These are phyloP conservation scores for Julus scandinavius DNA, from an alignment of 2,888 invertebrate genomes.

Conservation along the genomic window DNA sequence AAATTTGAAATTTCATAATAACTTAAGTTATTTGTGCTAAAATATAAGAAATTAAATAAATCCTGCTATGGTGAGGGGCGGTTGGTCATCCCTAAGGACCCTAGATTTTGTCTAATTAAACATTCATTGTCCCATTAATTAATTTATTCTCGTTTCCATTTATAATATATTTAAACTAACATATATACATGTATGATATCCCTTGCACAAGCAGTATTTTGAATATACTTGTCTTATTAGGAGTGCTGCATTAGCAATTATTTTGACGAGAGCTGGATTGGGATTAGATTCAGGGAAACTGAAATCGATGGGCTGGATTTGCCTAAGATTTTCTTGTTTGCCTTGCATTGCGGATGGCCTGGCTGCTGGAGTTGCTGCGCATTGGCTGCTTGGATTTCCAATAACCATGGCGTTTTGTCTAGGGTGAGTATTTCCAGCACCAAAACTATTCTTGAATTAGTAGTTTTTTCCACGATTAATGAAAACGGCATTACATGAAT, in stretches of 20 bases:
- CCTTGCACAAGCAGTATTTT: too few relatives aligned
- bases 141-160: background rate
- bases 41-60: too few relatives aligned
- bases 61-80: too few relatives aligned
- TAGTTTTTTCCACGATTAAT: too few relatives aligned
- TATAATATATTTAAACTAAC: background rate
- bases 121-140: too few relatives aligned
- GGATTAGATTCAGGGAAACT: slow-evolving; percentile 90
- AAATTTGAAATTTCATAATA: too few relatives aligned
- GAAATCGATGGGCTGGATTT: slow-evolving; percentile 76
- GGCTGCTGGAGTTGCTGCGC: slow-evolving; percentile 76
- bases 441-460: too few relatives aligned
- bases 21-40: too few relatives aligned
- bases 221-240: slow-evolving; percentile 67
- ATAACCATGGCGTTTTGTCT: slow-evolving; percentile 87
- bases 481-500: too few relatives aligned
- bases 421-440: slow-evolving; percentile 70
- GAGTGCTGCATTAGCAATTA: slow-evolving; percentile 90
- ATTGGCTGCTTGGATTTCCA: slow-evolving; percentile 81
- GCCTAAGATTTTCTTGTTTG: slow-evolving; percentile 83
- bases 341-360: slow-evolving; percentile 87
- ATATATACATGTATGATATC: background rate
- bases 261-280: slow-evolving; percentile 90
- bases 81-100: too few relatives aligned
- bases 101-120: too few relatives aligned